Base-by-base conservation (phyloP, 2,797 vertebrate genomes). In the Huso huso region DNA sequence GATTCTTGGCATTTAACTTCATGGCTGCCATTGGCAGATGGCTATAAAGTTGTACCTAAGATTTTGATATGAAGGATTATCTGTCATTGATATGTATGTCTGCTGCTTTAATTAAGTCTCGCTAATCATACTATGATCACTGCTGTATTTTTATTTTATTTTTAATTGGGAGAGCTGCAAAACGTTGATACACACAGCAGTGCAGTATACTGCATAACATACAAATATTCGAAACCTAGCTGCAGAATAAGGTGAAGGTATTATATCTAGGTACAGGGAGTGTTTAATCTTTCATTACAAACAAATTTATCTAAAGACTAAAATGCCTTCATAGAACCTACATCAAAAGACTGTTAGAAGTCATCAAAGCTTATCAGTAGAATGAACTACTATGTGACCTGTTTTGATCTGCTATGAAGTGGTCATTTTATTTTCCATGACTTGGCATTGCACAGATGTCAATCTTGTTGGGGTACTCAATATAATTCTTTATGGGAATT, bases 301-400 rank as follows among this genome's bases (percentile, higher is more conserved):
- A 71, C 64, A 86, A 89, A 77, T 87, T 83, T 83, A 89, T 86
- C 79, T 82, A 77, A 88, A 76, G 81, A 85, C 73, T 59, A 86
- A 86, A 84, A 84, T 77, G 64, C 79, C 79, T 79, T 81, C 82
- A 82, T 73, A 70, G 76, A 84, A 78, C 85, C 79, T 68, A 88
- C 83, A 88, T 91, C 87, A 92, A 90, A 93, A 79, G 74, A 70
- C 78, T 86, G 86, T 89, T 84, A 88, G 84, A 89, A 86, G 77
- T 84, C 84, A 87, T 90, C 77, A 79, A 86, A 89, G 81, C 79
- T 86, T 83, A 70, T 69, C 68, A 69, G 64, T 70, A 68, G 64
- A 77, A 77, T 78, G 66, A 72, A 72, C 74, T 68, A 77, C 70
- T 77, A 49, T 75, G 71, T 80, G 74, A 79, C 79, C 67, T 68